Conservation (phyloP, 2,797 vertebrate genomes). For the Darevskia mixta region DNA sequence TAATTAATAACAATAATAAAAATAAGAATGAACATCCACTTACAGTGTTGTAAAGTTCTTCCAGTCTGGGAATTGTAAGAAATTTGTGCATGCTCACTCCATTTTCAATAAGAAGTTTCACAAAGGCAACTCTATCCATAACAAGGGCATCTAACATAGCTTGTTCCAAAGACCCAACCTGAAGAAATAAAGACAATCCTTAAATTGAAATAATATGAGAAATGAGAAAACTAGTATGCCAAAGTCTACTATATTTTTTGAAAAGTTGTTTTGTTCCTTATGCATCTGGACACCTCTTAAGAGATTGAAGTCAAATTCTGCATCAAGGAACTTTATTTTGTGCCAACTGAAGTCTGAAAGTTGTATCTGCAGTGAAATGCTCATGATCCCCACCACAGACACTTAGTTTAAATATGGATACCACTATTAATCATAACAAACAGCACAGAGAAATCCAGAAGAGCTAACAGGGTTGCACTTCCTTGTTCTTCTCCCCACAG, state of each 20-base stretch:
- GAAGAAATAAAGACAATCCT: conserved; percentile 25
- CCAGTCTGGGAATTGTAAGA: conserved; percentile 94
- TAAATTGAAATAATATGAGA: neutral
- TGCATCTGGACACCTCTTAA: too few relatives aligned
- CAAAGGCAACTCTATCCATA: conserved; percentile 98
- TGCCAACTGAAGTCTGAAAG: too few relatives aligned
- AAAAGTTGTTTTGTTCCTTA: too few relatives aligned
- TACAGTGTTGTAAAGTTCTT: conserved; percentile 99
- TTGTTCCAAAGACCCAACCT: conserved; percentile 98
- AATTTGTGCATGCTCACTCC: conserved; percentile 99
- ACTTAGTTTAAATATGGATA: neutral
- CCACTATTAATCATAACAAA: neutral
- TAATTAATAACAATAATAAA: too few relatives aligned
- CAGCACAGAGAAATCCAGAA: neutral
- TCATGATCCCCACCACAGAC: neutral
- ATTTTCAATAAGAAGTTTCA: conserved; percentile 98
- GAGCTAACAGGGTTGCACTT: neutral
- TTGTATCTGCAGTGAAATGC: neutral
- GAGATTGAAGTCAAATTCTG: too few relatives aligned
- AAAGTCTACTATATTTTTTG: too few relatives aligned
- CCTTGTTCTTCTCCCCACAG: neutral
- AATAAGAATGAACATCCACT: conserved; percentile 63
- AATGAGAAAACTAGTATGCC: too few relatives aligned
- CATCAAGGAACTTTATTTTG: too few relatives aligned
- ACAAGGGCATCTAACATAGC: conserved; percentile 98